Percentiles rank a stretch among this genome's conserved stretches.
Conservation (phyloP, 1,140 invertebrate species). For the Magallana gigas region DNA sequence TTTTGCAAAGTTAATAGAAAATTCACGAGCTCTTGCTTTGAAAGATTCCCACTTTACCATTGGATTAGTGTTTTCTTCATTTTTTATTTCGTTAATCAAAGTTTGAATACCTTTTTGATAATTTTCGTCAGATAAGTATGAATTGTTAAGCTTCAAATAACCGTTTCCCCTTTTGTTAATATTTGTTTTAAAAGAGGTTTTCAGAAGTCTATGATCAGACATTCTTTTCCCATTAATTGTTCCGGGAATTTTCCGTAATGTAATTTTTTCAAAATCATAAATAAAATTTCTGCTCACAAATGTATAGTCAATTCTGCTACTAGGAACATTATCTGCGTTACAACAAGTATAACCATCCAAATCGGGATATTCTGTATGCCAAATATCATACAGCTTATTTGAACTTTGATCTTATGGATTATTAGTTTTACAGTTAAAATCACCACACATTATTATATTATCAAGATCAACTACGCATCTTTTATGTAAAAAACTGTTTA, state of each 20-base stretch:
- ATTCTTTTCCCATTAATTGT: background rate
- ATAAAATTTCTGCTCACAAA: background rate
- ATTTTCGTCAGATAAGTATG: background rate
- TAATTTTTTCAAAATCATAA: background rate
- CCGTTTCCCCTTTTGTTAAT: background rate
- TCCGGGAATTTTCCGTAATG: background rate
- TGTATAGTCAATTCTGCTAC: too few species aligned
- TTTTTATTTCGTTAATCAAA: background rate
- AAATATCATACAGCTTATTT: too few species aligned
- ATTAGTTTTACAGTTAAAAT: too few species aligned
- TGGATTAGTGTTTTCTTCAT: background rate
- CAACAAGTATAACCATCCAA: too few species aligned
- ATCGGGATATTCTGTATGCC: too few species aligned
- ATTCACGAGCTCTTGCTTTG: background rate
- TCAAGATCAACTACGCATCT: too few species aligned
- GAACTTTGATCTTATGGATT: too few species aligned
- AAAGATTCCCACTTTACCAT: background rate
- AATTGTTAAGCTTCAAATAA: background rate
- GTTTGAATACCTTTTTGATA: background rate
- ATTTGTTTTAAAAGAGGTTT: background rate
- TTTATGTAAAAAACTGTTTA: too few species aligned
- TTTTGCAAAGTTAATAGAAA: background rate
- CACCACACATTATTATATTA: too few species aligned
- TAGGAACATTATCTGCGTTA: too few species aligned
- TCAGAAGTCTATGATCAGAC: background rate